Conservation (phyloP, 2,113 vertebrate species). For the Vireo altiloquus region DNA sequence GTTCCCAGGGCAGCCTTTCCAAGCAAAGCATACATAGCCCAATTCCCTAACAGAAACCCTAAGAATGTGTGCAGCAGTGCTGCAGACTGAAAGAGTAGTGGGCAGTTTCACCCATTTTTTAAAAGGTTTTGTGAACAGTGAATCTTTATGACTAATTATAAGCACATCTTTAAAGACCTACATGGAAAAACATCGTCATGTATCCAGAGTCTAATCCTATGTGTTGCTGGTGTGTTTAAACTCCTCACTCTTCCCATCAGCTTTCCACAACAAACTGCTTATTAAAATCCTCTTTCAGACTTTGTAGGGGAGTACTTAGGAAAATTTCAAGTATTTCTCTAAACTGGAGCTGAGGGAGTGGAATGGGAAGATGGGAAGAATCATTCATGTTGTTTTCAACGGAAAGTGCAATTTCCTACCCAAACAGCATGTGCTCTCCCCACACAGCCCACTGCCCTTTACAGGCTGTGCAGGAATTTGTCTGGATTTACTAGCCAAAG, state of each 20-base stretch:
- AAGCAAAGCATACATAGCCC: neutral
- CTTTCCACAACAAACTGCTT: neutral
- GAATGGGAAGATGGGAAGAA: neutral
- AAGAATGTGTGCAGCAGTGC: neutral
- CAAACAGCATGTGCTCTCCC: neutral
- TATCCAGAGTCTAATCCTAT: neutral
- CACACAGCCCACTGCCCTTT: neutral
- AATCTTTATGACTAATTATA: neutral
- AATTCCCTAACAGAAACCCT: neutral
- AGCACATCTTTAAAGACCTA: neutral
- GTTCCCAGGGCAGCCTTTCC: neutral
- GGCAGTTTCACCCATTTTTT: neutral
- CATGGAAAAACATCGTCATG: neutral
- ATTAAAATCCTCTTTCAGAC: neutral
- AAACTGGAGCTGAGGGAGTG: neutral
- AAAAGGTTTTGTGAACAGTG: neutral
- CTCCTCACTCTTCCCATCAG: neutral
- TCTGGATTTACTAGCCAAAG: neutral
- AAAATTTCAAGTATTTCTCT: neutral
- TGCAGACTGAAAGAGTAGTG: neutral
- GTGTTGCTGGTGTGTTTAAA: neutral
- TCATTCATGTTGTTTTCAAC: neutral
- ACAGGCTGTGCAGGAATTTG: neutral
- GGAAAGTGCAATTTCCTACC: neutral
- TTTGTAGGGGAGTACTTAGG: neutral